Base-by-base conservation (phyloP, 2,888 invertebrate genomes). In the Emmelina monodactyla region DNA sequence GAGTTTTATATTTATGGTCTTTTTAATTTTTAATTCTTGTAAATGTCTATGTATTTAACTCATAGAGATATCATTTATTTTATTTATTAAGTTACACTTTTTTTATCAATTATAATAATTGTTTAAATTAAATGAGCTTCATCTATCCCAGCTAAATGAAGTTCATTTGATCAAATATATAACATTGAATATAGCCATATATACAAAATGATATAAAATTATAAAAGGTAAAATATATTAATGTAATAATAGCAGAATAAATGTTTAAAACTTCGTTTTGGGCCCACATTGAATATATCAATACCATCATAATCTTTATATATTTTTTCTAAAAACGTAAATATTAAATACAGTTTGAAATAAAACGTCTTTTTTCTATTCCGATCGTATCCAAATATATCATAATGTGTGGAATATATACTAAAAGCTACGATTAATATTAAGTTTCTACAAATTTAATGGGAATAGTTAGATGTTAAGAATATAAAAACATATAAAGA, bases 81-180 rank as follows among this genome's bases (percentile, higher is more conserved):
- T n/a, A n/a, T n/a, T n/a, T n/a, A n/a, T n/a, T n/a, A n/a, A n/a
- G n/a, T n/a, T n/a, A n/a, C n/a, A n/a, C n/a, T n/a, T n/a, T n/a
- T n/a, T n/a, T n/a, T n/a, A n/a, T n/a, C n/a, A n/a, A n/a, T n/a
- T n/a, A n/a, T n/a, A n/a, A n/a, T n/a, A n/a, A n/a, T n/a, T n/a
- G n/a, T n/a, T n/a, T n/a, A n/a, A n/a, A 25, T 61, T 66, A 66
- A 75, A 69, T 69, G 67, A 40, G 48, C 60, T 66, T 63, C 44
- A 64, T 69, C 65, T 72, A 62, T 49, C 72, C 75, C 78, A 78
- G 78, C 75, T 68, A 61, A 64, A 62, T 64, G 46, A 66, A 63
- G 63, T 50, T 50, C 62, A 67, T 71, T 75, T 70, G 63, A 58
- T 49, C 28, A 33, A 16, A 47, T 47, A 47, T 37, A n/a, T n/a